Conservation (phyloP, 2,113 vertebrate species). For the Formicarius rufipectus region DNA sequence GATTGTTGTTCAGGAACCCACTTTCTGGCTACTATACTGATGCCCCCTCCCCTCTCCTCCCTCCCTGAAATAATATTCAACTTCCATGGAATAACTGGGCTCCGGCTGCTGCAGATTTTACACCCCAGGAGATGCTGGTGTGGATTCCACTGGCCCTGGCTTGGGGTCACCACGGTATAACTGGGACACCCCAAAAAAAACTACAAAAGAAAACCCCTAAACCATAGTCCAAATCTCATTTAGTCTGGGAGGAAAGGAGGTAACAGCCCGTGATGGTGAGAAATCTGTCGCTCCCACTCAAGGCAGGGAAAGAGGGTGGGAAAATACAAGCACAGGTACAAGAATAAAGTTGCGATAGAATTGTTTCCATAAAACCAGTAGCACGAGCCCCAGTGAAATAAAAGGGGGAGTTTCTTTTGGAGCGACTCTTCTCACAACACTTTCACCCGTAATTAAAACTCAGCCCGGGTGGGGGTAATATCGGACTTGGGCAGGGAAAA, state of each 20-base stretch:
- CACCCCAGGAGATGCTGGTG: background rate
- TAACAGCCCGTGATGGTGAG: background rate
- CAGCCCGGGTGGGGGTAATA: background rate
- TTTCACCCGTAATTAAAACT: background rate
- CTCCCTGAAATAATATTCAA: background rate
- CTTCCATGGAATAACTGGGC: background rate
- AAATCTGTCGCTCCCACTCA: background rate
- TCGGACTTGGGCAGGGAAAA: background rate
- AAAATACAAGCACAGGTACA: background rate
- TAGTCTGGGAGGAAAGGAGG: background rate
- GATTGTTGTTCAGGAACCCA: background rate
- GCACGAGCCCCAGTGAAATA: background rate
- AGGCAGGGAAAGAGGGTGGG: background rate
- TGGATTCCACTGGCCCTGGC: background rate
- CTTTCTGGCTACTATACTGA: background rate
- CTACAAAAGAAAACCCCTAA: accelerated
- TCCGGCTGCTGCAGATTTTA: background rate
- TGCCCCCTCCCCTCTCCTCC: background rate
- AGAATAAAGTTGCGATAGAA: background rate
- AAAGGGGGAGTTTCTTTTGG: background rate
- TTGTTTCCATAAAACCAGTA: conserved; percentile 47
- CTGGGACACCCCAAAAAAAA: background rate
- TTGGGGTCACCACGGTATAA: background rate
- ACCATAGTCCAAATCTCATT: background rate
- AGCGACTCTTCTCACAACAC: background rate